Evolutionary conservation across 2,113 vertebrate genomes (phyloP).

Genomic region (Cacatua alba): DNA sequence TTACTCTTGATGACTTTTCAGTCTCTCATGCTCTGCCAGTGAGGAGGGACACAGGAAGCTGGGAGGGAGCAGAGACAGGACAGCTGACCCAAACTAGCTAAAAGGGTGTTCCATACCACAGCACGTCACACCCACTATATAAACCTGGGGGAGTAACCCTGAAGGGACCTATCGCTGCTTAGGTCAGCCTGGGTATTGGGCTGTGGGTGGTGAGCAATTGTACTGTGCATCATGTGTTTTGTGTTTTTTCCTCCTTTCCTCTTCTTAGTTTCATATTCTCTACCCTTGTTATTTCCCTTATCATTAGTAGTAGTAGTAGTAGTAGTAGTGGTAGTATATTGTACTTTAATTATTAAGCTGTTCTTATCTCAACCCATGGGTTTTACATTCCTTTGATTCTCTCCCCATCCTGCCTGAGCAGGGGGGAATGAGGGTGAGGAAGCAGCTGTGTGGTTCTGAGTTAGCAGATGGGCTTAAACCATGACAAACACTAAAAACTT

Average conservation of each 20-base stretch:
- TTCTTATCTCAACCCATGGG: not conserved
- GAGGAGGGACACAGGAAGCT: not conserved
- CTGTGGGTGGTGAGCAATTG: not conserved
- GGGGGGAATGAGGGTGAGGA: not conserved
- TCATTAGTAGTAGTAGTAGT: not conserved
- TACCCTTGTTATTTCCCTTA: not conserved
- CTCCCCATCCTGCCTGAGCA: not conserved
- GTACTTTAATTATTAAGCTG: not conserved
- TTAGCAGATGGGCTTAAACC: not conserved
- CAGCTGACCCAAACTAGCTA: not conserved
- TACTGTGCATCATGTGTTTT: not conserved
- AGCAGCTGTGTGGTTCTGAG: not conserved
- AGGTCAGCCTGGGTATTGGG: not conserved
- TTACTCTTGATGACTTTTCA: not conserved
- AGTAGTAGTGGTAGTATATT: not conserved
- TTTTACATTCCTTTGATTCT: not conserved
- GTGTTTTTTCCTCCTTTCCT: not conserved
- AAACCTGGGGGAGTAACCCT: not conserved
- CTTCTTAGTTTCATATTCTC: not conserved
- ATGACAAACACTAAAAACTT: not conserved
- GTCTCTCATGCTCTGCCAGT: not conserved
- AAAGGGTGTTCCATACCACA: not conserved
- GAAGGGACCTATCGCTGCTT: not conserved
- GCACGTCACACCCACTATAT: not conserved
- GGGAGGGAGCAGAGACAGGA: not conserved